A percentile compares a stretch with the other conserved stretches of the same genome.
Conservation (phyloP, 2,113 vertebrate species). For the Bubo scandiacus region DNA sequence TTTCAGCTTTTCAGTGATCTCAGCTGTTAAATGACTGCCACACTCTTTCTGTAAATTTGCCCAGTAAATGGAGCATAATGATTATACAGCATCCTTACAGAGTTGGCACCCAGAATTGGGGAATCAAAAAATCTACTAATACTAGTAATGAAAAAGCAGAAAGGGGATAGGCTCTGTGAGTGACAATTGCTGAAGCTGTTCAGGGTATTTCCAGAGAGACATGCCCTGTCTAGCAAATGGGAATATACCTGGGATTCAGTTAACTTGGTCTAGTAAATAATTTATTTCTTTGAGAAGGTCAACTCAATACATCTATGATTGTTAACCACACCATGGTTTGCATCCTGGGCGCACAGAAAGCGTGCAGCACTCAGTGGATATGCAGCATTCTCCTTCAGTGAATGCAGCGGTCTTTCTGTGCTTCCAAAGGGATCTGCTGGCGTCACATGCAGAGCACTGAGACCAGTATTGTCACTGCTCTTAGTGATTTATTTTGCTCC, state of each 20-base stretch:
- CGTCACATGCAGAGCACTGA: not conserved
- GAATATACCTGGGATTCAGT: not conserved
- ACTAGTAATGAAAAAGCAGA: not conserved
- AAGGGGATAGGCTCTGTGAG: not conserved
- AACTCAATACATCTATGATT: fast-evolving
- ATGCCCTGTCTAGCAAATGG: not conserved
- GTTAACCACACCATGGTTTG: not conserved
- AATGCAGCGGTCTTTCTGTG: not conserved
- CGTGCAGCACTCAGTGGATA: not conserved
- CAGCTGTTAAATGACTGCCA: not conserved
- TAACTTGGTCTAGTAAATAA: not conserved
- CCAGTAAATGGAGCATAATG: not conserved
- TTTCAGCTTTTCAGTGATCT: not conserved
- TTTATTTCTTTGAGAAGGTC: not conserved
- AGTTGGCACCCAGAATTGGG: not conserved
- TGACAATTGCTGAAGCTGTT: not conserved
- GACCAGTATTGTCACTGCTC: conserved; percentile 23
- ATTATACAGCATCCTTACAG: not conserved
- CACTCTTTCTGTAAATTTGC: not conserved
- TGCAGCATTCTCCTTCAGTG: not conserved
- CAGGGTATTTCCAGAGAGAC: not conserved
- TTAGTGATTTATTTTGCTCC: conserved; percentile 48
- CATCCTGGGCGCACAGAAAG: not conserved
- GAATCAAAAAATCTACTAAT: not conserved
- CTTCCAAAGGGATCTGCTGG: not conserved